Conservation (phyloP, 2,113 vertebrate genomes). For the Tragelaphus buxtoni region DNA sequence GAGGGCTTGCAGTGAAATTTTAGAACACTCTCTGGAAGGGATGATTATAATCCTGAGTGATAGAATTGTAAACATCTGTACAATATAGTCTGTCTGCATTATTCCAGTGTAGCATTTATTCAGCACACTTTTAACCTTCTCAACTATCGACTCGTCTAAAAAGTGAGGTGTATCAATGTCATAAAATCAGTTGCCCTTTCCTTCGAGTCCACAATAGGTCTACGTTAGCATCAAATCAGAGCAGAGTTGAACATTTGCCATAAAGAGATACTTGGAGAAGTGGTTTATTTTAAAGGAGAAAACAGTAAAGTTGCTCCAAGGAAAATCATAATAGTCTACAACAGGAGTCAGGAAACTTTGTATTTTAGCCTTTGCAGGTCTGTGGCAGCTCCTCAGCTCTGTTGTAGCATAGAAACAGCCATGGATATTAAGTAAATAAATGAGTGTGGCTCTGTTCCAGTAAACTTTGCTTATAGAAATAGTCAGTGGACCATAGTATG, state of each 20-base stretch:
- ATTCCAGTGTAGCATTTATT: conserved; percentile 8
- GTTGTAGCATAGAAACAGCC: not conserved
- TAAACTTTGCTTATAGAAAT: not conserved
- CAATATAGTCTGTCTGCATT: not conserved
- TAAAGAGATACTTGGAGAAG: not conserved
- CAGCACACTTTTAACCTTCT: not conserved
- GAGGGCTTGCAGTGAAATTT: conserved; percentile 12
- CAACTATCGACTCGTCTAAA: not conserved
- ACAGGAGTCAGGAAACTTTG: not conserved
- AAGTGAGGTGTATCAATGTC: not conserved
- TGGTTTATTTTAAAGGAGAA: conserved; percentile 25
- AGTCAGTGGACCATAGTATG: not conserved
- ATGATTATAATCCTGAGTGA: conserved; percentile 19
- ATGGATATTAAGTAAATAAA: not conserved
- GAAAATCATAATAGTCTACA: not conserved
- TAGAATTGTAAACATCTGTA: not conserved
- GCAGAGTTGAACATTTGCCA: not conserved
- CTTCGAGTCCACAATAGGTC: not conserved
- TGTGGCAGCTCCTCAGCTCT: not conserved
- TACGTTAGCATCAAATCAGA: not conserved
- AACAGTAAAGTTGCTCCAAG: not conserved
- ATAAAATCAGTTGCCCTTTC: not conserved
- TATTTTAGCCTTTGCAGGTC: not conserved
- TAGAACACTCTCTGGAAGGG: not conserved
- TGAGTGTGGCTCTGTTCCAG: not conserved